Conservation (phyloP, 1,140 invertebrate genomes). For the Cataglyphis hispanica region DNA sequence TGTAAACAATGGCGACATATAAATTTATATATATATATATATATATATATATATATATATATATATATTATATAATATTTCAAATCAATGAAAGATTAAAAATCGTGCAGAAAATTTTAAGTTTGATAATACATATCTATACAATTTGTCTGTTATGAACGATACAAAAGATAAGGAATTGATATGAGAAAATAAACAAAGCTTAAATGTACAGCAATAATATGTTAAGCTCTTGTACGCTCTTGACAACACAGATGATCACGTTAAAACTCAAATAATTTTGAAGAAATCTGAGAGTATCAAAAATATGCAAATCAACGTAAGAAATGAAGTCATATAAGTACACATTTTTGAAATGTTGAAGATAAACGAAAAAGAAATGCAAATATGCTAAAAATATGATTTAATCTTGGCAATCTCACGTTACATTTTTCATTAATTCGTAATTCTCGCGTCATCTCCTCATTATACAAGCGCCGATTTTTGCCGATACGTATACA, state of each 20-base stretch:
- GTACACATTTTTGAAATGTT: neutral
- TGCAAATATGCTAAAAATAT: neutral
- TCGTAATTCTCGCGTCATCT: slow-evolving; percentile 2
- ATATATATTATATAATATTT: slow-evolving; percentile 24
- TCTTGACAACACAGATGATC: neutral
- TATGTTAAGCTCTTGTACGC: neutral
- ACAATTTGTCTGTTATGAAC: neutral
- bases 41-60: too few relatives aligned
- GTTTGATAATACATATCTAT: neutral
- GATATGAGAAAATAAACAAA: neutral
- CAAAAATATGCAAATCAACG: neutral
- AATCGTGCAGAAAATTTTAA: neutral
- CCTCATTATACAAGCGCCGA: slow-evolving; percentile 3
- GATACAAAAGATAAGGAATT: neutral
- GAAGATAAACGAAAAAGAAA: neutral
- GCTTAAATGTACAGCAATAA: neutral
- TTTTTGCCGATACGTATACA: slow-evolving; percentile 11
- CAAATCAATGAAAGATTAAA: neutral
- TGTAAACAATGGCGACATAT: neutral
- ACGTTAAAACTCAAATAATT: neutral
- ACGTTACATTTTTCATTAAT: neutral
- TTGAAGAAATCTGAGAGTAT: neutral
- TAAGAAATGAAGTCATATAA: neutral
- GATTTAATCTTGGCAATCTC: slow-evolving; percentile 18
- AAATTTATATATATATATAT: neutral